Evolutionary conservation across 2,113 vertebrate genomes (phyloP).

Genomic region (Chloebia gouldiae): DNA sequence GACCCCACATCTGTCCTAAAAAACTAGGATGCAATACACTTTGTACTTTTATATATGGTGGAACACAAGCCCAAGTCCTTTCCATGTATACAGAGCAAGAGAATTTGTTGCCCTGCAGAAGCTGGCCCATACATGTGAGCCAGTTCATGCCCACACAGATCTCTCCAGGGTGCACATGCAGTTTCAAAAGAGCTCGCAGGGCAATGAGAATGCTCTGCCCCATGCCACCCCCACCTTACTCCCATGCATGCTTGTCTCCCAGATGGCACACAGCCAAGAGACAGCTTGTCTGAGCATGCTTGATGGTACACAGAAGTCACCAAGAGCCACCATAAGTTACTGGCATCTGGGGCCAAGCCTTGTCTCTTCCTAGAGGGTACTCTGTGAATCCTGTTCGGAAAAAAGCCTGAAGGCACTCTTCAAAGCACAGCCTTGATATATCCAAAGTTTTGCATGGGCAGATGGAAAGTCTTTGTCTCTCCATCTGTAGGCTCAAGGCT

Average conservation of each 20-base stretch:
- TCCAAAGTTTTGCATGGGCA: not conserved
- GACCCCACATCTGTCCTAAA: not conserved
- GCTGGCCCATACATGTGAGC: not conserved
- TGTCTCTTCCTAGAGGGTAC: slow-evolving; percentile 5
- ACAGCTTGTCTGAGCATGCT: slow-evolving; percentile 16
- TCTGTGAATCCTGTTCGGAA: not conserved
- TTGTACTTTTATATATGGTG: not conserved
- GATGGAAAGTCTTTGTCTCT: slow-evolving; percentile 28
- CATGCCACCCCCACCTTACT: not conserved
- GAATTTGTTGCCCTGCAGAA: not conserved
- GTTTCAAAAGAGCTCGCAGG: not conserved
- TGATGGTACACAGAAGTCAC: not conserved
- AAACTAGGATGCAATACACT: not conserved
- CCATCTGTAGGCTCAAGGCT: slow-evolving; percentile 25
- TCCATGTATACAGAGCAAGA: not conserved
- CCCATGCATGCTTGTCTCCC: not conserved
- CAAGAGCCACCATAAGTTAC: not conserved
- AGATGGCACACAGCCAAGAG: not conserved
- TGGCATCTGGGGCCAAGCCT: slow-evolving; percentile 4
- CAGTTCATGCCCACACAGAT: not conserved
- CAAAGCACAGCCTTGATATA: slow-evolving; percentile 18
- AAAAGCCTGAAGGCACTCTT: slow-evolving; percentile 6
- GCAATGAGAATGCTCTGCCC: not conserved
- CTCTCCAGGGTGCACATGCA: rapidly evolving
- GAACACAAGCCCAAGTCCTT: not conserved